Evolutionary conservation across 2,797 vertebrate species (phyloP), one percentile per base, ranked within the genome.

Genomic region (Aeoliscus strigatus): DNA sequence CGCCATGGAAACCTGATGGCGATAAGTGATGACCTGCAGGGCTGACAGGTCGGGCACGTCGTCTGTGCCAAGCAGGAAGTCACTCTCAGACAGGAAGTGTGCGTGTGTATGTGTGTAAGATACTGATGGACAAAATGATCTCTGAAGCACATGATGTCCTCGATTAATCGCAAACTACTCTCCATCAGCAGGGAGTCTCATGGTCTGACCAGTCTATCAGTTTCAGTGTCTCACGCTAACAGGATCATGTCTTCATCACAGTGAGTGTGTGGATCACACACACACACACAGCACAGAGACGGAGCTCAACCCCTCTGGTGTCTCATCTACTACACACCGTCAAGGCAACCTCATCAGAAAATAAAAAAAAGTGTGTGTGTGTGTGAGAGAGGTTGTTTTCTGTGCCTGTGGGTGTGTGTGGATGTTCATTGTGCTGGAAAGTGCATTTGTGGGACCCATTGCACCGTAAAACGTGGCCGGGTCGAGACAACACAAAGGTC

Each of bases 231-330:
- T 73, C 60, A 59, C 25, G 28, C 62, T 60, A 50, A 51, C 56
- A 47, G 60, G 66, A 63, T 71, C 59, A 52, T 53, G 52, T 54
- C 53, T 68, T 77, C 71, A 76, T 80, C 64, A 59, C 61, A 70
- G 64, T 72, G 27, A 24, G 47, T 60, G 65, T 78, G 76, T 77
- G 60, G 36, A 59, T 75, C 45, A 58, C 39, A 57, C 59, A 18
- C 39, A 52, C 51, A 75, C 52, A 66, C 50, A 35, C 13, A 40
- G 41, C 27, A 10, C 13, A 36, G 43, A 36, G 43, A 50, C 11
- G 14, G 33, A 14, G 37, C n/a, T n/a, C n/a, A n/a, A n/a, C n/a
- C n/a, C n/a, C n/a, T n/a, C n/a, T n/a, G n/a, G n/a, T n/a, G n/a
- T n/a, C n/a, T n/a, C n/a, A n/a, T n/a, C n/a, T n/a, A n/a, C n/a